Percentiles rank a stretch among this genome's conserved stretches.
Conservation (phyloP, 2,113 vertebrate species). For the Heteronetta atricapilla region DNA sequence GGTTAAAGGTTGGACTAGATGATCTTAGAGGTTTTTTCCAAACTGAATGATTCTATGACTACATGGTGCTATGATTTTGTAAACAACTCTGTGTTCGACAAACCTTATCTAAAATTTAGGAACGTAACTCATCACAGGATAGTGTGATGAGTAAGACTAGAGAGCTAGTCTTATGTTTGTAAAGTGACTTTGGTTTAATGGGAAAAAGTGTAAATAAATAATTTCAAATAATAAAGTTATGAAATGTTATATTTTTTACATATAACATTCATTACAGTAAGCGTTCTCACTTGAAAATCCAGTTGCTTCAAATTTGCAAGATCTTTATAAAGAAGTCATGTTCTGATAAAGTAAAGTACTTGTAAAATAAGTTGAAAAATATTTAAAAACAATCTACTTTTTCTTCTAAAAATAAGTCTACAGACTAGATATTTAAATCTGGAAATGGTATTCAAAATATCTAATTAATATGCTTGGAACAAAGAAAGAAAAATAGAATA, state of each 20-base stretch:
- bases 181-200: not conserved
- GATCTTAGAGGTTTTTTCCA: too few relatives aligned
- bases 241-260: not conserved
- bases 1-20: too few relatives aligned
- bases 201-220: not conserved
- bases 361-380: not conserved
- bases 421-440: not conserved
- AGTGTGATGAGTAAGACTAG: too few relatives aligned
- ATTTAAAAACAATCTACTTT: not conserved
- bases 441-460: not conserved
- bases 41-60: too few relatives aligned
- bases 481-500: not conserved
- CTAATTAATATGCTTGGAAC: not conserved
- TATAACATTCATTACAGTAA: not conserved
- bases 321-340: not conserved
- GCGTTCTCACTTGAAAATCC: not conserved
- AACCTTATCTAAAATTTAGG: not conserved
- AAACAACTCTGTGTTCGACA: not conserved
- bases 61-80: not conserved
- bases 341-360: not conserved
- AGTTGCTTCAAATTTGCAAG: not conserved
- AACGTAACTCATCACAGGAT: not conserved
- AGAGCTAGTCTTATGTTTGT: not conserved
- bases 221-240: not conserved
- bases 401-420: not conserved